Evolutionary conservation across 2,113 vertebrate species (phyloP).

Genomic region (Petrocephalus zakoni): DNA sequence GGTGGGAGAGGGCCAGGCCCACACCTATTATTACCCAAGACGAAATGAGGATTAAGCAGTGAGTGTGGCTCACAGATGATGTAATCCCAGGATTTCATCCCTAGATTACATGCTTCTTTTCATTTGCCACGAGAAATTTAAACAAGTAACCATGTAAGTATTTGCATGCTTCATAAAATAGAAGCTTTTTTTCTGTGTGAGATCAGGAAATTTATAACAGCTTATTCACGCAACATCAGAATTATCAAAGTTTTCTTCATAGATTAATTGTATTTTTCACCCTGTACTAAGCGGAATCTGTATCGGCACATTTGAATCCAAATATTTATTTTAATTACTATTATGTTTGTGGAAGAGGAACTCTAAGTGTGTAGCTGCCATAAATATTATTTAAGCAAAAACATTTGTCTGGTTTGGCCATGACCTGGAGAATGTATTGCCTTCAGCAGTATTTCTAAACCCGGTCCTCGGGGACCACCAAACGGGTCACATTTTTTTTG

Average conservation of each 20-base stretch:
- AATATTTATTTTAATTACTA: background rate
- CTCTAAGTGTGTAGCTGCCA: background rate
- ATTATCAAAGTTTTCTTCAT: background rate
- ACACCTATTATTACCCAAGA: background rate
- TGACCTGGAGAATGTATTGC: background rate
- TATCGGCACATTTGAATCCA: background rate
- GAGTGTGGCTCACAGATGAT: background rate
- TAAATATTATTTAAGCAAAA: background rate
- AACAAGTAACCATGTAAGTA: constrained; percentile 7
- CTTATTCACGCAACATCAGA: background rate
- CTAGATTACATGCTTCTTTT: too few relatives aligned
- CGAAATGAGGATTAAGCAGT: background rate
- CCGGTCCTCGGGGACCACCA: background rate
- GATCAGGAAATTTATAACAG: background rate
- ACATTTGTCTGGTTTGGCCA: background rate
- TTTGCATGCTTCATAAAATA: background rate
- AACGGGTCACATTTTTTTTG: background rate
- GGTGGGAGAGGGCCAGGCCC: background rate
- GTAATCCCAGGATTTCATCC: background rate
- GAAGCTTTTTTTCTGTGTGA: background rate
- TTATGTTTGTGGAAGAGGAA: background rate
- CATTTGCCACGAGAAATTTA: background rate
- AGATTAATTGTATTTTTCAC: background rate
- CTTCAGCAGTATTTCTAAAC: background rate
- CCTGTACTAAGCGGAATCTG: background rate